Evolutionary conservation across 2,797 vertebrate genomes (phyloP).

Genomic region (Potorous gilbertii): DNA sequence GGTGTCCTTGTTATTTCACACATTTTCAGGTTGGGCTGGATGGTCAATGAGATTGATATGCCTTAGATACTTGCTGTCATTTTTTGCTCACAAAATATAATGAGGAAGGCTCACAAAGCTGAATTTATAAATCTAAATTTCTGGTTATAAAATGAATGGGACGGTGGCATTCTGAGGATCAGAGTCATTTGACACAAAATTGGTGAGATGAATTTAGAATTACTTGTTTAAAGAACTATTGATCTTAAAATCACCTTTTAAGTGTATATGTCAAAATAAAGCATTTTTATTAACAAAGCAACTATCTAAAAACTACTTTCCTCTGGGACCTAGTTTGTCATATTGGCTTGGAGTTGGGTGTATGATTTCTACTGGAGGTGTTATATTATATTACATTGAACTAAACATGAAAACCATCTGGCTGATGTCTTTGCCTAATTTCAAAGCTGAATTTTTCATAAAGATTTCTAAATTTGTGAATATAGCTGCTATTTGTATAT

Average conservation of each 20-base stretch:
- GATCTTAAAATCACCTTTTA: conserved; percentile 29
- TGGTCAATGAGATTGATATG: neutral
- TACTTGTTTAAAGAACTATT: neutral
- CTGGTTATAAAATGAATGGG: neutral
- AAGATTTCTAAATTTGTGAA: neutral
- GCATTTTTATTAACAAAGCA: neutral
- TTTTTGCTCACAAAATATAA: neutral
- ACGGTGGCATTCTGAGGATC: neutral
- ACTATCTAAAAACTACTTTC: conserved; percentile 3
- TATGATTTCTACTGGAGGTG: neutral
- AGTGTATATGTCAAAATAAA: neutral
- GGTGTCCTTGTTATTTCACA: neutral
- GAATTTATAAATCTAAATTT: conserved; percentile 21
- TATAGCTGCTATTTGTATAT: neutral
- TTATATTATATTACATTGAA: neutral
- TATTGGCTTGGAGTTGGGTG: neutral
- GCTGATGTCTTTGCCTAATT: neutral
- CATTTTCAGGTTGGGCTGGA: neutral
- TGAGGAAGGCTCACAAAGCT: neutral
- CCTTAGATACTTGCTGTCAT: neutral
- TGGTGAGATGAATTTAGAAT: conserved; percentile 2
- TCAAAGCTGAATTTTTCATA: neutral
- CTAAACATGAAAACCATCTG: neutral
- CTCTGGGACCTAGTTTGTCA: neutral
- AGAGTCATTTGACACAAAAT: neutral